These are phyloP conservation scores for Oryctes rhinoceros DNA, from an alignment of 1,140 invertebrate species.

Conservation along the genomic window DNA sequence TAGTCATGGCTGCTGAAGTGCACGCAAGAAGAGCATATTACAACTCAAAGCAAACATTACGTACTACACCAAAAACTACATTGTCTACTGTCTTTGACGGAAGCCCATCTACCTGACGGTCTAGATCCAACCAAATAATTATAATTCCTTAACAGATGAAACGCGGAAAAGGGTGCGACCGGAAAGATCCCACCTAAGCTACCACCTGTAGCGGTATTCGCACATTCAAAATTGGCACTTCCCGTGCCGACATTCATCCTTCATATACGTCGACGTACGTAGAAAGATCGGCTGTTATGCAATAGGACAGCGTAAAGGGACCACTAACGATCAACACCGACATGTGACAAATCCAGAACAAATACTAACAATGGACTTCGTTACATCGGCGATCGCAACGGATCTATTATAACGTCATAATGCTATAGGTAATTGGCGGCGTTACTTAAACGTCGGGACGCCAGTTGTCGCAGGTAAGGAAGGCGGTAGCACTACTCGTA, in stretches of 20 bases:
- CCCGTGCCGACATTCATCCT: background rate
- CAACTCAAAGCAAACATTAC: background rate
- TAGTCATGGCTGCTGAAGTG: too few species aligned
- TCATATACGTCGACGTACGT: background rate
- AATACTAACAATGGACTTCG: slow-evolving; percentile 27
- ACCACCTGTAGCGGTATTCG: slow-evolving; percentile 32
- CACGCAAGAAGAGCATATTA: too few species aligned
- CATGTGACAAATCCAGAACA: slow-evolving; percentile 33
- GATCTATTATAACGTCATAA: slow-evolving; percentile 30
- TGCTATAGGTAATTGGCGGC: slow-evolving; percentile 13
- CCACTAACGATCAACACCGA: background rate
- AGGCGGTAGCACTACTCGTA: background rate
- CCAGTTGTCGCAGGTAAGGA: background rate
- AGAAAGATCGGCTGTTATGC: background rate
- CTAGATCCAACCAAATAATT: slow-evolving; percentile 56
- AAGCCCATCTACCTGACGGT: slow-evolving; percentile 49
- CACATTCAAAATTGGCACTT: slow-evolving; percentile 34
- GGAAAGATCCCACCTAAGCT: slow-evolving; percentile 14
- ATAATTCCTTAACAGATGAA: slow-evolving; percentile 57
- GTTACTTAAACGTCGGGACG: background rate
- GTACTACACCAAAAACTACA: slow-evolving; percentile 19
- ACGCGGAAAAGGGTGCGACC: slow-evolving; percentile 55
- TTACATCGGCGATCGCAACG: slow-evolving; percentile 4
- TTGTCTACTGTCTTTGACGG: background rate
- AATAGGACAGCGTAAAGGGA: background rate